Evolutionary conservation across 2,888 invertebrate species (phyloP).

Genomic region (Synergus japonicus): DNA sequence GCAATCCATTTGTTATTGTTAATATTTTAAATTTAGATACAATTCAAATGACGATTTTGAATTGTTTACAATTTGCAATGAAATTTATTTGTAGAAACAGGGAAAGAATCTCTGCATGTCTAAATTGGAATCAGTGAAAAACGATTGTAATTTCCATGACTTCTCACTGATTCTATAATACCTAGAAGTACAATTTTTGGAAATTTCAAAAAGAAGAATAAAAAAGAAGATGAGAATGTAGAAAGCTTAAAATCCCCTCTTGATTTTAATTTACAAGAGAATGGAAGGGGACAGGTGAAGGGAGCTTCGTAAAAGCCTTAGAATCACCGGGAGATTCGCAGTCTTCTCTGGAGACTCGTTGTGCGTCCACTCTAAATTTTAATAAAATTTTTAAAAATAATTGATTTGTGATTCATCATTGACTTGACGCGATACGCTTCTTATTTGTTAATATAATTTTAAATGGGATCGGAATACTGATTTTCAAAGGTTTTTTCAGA

Average conservation of each 20-base stretch:
- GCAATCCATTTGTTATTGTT: too few species aligned
- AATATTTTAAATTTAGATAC: too few species aligned
- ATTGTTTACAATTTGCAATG: too few species aligned
- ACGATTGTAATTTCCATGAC: too few species aligned
- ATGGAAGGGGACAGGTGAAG: slow-evolving; percentile 44
- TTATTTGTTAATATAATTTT: background rate
- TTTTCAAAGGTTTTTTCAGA: slow-evolving; percentile 49
- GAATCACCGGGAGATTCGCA: slow-evolving; percentile 60
- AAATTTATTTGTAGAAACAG: too few species aligned
- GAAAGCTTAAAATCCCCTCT: slow-evolving; percentile 32
- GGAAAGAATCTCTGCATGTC: too few species aligned
- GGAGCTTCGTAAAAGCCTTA: slow-evolving; percentile 66
- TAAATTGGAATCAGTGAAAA: too few species aligned
- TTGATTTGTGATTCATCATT: slow-evolving; percentile 25
- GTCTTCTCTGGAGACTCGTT: slow-evolving; percentile 57
- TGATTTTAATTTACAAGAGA: slow-evolving; percentile 4
- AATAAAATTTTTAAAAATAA: slow-evolving; percentile 3
- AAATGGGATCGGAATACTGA: background rate
- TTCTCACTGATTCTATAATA: too few species aligned
- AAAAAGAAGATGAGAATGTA: background rate
- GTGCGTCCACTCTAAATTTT: slow-evolving; percentile 12
- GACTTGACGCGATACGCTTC: background rate
- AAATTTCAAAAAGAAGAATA: background rate
- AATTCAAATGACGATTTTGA: too few species aligned
- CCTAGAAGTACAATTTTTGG: background rate